Evolutionary conservation across 2,113 vertebrate species (phyloP).

Genomic region (Albula goreensis): DNA sequence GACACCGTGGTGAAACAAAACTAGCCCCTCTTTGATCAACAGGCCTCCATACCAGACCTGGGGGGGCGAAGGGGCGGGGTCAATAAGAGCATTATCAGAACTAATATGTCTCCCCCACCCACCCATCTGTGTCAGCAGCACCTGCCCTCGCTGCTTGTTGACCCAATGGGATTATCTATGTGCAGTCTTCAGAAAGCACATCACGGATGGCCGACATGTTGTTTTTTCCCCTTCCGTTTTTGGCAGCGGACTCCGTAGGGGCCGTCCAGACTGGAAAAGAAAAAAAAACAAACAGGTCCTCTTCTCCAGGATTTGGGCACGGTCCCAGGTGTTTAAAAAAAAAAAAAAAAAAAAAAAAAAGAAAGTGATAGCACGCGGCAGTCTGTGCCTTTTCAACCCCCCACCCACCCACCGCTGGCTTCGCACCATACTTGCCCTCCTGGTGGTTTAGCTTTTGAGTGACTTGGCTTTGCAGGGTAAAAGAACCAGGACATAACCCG

Average conservation of each 20-base stretch:
- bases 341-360: too few species aligned
- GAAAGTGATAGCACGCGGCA: too few species aligned
- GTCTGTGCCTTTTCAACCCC: too few species aligned
- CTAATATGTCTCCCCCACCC: not conserved
- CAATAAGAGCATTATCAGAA: not conserved
- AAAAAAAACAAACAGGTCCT: not conserved
- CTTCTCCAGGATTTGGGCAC: not conserved
- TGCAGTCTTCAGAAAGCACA: not conserved
- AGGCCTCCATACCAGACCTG: not conserved
- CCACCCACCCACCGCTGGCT: too few species aligned
- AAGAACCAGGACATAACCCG: too few species aligned
- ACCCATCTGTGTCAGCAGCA: not conserved
- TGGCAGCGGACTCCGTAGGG: not conserved
- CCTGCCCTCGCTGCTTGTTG: not conserved
- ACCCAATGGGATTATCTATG: not conserved
- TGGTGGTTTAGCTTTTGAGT: too few species aligned
- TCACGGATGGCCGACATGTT: not conserved
- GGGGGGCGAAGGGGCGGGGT: not conserved
- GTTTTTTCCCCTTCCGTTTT: not conserved
- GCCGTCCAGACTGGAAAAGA: not conserved
- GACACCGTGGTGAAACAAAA: not conserved
- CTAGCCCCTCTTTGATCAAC: not conserved
- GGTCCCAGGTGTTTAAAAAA: not conserved
- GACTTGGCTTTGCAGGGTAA: too few species aligned
- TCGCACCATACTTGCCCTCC: too few species aligned